Conservation (phyloP, 2,888 invertebrate genomes). For the Dynastes tityus region DNA sequence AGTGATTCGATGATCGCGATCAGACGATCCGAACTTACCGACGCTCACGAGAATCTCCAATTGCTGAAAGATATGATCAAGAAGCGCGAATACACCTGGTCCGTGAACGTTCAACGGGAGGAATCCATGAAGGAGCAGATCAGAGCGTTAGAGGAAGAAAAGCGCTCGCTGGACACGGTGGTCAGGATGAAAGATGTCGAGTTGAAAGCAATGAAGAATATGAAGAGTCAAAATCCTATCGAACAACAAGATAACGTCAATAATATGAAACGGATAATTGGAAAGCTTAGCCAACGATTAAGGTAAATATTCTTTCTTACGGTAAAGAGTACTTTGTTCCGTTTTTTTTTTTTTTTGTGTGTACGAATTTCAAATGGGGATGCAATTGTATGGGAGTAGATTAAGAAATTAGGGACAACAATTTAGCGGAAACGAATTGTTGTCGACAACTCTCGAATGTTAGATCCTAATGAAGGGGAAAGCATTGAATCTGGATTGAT, state of each 20-base stretch:
- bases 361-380: not conserved
- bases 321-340: not conserved
- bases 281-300: slow-evolving; percentile 61
- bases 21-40: slow-evolving; percentile 60
- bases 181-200: slow-evolving; percentile 49
- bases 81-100: slow-evolving; percentile 60
- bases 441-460: no score
- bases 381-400: no score
- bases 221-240: slow-evolving; percentile 47
- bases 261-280: slow-evolving; percentile 62
- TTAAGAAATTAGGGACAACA: no score
- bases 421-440: no score
- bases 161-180: slow-evolving; percentile 42
- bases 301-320: slow-evolving; percentile 51
- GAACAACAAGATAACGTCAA: slow-evolving; percentile 56
- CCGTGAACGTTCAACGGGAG: slow-evolving; percentile 59
- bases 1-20: slow-evolving; percentile 50
- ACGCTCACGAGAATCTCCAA: slow-evolving; percentile 60
- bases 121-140: slow-evolving; percentile 58
- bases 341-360: not conserved
- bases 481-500: no score
- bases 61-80: slow-evolving; percentile 62
- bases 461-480: no score
- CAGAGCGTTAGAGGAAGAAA: slow-evolving; percentile 55
- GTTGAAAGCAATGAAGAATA: slow-evolving; percentile 43